These are phyloP conservation scores for Auanema freiburgensis DNA, from an alignment of 2,888 invertebrate species.

Conservation along the genomic window DNA sequence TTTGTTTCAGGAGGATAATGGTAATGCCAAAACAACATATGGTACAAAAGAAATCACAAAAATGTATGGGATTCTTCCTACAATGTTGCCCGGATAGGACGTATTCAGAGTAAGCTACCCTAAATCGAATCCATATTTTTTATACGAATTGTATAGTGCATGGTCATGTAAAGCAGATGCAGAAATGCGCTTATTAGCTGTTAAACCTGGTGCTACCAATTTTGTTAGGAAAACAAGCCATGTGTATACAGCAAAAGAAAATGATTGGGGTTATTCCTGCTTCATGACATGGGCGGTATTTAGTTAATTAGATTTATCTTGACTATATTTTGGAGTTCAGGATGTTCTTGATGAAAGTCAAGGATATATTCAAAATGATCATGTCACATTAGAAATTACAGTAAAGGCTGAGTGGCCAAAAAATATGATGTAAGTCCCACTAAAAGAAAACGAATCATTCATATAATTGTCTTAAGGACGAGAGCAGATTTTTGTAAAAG, in stretches of 20 bases:
- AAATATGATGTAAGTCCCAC: constrained; percentile 69
- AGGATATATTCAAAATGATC: constrained; percentile 85
- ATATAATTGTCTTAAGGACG: constrained; percentile 41
- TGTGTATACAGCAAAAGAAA: constrained; percentile 89
- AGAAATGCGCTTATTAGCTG: constrained; percentile 84
- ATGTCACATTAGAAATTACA: constrained; percentile 81
- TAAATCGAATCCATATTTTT: neutral
- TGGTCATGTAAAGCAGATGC: constrained; percentile 98
- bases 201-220: constrained; percentile 80
- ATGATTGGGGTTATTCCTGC: constrained; percentile 92
- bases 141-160: constrained; percentile 69
- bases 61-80: constrained; percentile 72
- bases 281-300: constrained; percentile 82
- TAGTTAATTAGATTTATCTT: neutral
- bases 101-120: constrained; percentile 75
- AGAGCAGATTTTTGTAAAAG: constrained; percentile 61
- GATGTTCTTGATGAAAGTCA: constrained; percentile 87
- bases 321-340: constrained; percentile 56
- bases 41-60: constrained; percentile 64
- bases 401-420: constrained; percentile 71
- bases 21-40: constrained; percentile 65
- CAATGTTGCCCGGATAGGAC: constrained; percentile 94
- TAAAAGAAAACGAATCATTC: too few relatives aligned
- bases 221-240: constrained; percentile 77
- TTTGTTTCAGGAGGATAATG: constrained; percentile 62